Conservation (phyloP, 2,888 invertebrate species). For the Microctonus hyperodae region DNA sequence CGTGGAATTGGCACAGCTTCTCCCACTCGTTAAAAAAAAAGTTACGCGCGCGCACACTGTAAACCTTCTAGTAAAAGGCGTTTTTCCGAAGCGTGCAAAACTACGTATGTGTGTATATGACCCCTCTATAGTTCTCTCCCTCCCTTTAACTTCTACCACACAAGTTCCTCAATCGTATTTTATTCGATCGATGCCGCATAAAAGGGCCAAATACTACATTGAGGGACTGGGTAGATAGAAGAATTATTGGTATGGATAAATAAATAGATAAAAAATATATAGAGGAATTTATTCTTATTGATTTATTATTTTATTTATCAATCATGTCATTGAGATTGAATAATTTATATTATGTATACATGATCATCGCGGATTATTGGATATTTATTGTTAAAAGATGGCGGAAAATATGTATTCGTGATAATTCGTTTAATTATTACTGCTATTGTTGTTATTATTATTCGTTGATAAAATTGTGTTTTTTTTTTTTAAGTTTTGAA, state of each 20-base stretch:
- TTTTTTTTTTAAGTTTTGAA: no score
- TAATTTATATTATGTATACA: neutral
- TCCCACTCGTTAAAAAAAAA: constrained; percentile 28
- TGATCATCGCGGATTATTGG: neutral
- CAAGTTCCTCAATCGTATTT: constrained; percentile 41
- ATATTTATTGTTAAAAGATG: neutral
- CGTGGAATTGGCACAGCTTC: constrained; percentile 44
- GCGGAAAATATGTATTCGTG: no score
- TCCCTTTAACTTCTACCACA: constrained; percentile 4
- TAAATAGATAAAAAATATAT: no score
- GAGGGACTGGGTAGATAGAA: neutral
- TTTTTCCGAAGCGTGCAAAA: constrained; percentile 29
- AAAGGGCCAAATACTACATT: constrained; percentile 21
- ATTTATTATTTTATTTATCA: no score
- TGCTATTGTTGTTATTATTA: neutral
- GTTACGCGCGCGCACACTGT: constrained; percentile 22
- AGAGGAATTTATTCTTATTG: no score
- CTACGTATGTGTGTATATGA: constrained; percentile 15
- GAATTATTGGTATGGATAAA: no score
- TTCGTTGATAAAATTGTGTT: neutral
- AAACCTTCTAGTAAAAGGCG: constrained; percentile 16
- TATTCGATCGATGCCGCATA: constrained; percentile 41
- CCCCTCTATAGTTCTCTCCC: no score
- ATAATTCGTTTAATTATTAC: neutral
- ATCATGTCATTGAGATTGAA: no score